Evolutionary conservation across 1,140 invertebrate genomes (phyloP).

Genomic region (Oedothorax gibbosus): DNA sequence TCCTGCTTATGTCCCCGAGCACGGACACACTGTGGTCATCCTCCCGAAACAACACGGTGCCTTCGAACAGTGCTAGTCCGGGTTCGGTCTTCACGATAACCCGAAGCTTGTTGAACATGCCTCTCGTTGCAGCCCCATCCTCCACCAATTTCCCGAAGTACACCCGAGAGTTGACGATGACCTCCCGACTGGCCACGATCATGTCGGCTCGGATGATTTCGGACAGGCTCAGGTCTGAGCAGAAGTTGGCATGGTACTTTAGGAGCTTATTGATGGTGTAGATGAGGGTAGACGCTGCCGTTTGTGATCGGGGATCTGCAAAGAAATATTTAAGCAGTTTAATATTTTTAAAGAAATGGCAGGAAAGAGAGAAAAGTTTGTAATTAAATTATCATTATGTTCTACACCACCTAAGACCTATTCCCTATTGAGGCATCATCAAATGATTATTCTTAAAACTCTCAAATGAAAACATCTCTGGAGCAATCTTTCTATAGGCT

Average conservation of each 20-base stretch:
- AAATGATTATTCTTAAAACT: no score
- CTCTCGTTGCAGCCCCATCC: constrained; percentile 7
- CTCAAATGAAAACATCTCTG: no score
- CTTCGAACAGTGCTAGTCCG: constrained; percentile 81
- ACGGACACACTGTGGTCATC: constrained; percentile 66
- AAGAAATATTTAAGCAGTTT: not conserved
- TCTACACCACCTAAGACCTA: no score
- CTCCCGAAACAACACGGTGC: constrained; percentile 72
- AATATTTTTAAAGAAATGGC: not conserved
- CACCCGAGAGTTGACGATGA: constrained; percentile 25
- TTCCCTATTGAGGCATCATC: no score
- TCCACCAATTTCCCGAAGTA: constrained; percentile 19
- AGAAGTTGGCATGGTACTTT: not conserved
- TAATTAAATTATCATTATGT: no score
- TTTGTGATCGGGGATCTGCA: constrained; percentile 26
- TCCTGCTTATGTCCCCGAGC: constrained; percentile 76
- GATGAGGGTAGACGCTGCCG: constrained; percentile 12
- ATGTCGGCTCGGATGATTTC: constrained; percentile 31
- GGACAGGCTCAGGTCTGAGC: not conserved
- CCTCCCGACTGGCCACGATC: constrained; percentile 2
- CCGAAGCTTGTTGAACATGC: constrained; percentile 20
- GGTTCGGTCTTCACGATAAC: constrained; percentile 77
- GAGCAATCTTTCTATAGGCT: no score
- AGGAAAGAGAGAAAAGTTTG: not conserved
- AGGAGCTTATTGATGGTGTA: constrained; percentile 24